These are phyloP conservation scores for Dasysyrphus tricinctus DNA, from an alignment of 2,888 invertebrate genomes.

Conservation along the genomic window DNA sequence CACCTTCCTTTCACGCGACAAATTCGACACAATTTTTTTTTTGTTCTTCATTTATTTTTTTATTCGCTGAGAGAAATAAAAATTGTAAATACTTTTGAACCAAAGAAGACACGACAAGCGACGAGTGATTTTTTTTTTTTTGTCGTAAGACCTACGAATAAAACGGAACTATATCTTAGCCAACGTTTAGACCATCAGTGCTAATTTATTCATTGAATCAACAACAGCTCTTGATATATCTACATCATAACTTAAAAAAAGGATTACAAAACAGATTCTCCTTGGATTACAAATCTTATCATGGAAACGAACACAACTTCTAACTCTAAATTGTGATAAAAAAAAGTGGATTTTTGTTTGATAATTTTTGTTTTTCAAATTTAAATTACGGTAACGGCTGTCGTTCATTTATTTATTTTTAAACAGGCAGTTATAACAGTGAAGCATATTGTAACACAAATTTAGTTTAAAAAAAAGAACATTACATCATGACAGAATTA, in stretches of 20 bases:
- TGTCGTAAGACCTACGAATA: slow-evolving; percentile 46
- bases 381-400: slow-evolving; percentile 32
- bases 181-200: slow-evolving; percentile 81
- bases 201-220: slow-evolving; percentile 83
- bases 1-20: slow-evolving; percentile 61
- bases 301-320: slow-evolving; percentile 7
- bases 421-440: slow-evolving; percentile 46
- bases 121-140: slow-evolving; percentile 36
- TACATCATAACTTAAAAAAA: neutral
- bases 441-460: slow-evolving; percentile 49
- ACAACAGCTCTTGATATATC: slow-evolving; percentile 79
- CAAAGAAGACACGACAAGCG: slow-evolving; percentile 46
- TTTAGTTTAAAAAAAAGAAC: slow-evolving; percentile 35
- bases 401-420: slow-evolving; percentile 15
- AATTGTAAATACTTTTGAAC: slow-evolving; percentile 65
- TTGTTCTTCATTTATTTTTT: slow-evolving; percentile 30
- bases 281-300: slow-evolving; percentile 24
- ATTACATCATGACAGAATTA: slow-evolving; percentile 64
- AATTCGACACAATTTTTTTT: slow-evolving; percentile 33
- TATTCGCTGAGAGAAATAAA: slow-evolving; percentile 44
- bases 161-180: slow-evolving; percentile 56
- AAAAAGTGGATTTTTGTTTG: slow-evolving; percentile 15
- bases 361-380: neutral
- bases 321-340: neutral
- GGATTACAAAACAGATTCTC: slow-evolving; percentile 32